Evolutionary conservation across 2,888 invertebrate species (phyloP).

Genomic region (Catocala nupta): DNA sequence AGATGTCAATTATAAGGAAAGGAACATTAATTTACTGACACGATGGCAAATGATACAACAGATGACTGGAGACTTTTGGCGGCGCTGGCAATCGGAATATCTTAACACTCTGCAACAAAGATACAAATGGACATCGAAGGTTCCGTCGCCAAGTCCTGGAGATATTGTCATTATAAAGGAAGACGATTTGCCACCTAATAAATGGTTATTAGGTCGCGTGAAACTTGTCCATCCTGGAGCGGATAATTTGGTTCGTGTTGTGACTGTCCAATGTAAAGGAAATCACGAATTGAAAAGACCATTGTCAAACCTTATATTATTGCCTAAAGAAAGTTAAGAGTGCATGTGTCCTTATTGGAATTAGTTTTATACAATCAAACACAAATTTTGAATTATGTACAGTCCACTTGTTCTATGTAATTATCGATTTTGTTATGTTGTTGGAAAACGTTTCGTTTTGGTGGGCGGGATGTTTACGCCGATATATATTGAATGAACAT

Average conservation of each 20-base stretch:
- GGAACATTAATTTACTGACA: neutral
- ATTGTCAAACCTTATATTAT: conserved; percentile 7
- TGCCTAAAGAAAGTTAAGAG: neutral
- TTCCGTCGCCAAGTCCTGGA: too few species aligned
- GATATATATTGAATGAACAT: too few species aligned
- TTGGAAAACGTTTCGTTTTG: too few species aligned
- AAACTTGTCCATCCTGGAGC: neutral
- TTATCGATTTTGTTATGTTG: too few species aligned
- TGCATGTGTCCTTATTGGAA: too few species aligned
- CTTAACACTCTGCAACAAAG: too few species aligned
- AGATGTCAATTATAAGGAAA: neutral
- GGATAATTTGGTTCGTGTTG: conserved; percentile 1
- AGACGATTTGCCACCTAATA: conserved; percentile 4
- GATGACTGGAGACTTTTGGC: neutral
- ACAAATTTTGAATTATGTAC: too few species aligned
- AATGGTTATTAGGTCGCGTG: conserved; percentile 2
- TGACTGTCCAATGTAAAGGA: conserved; percentile 1
- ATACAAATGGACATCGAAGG: too few species aligned
- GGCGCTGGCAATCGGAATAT: neutral
- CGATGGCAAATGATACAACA: conserved; percentile 2
- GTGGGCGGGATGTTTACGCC: too few species aligned
- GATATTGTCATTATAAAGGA: neutral
- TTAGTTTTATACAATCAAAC: too few species aligned
- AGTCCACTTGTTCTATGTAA: too few species aligned
- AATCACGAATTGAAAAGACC: neutral